These are phyloP conservation scores for Pseudochirops corinnae DNA, from an alignment of 2,797 vertebrate genomes.

Conservation along the genomic window DNA sequence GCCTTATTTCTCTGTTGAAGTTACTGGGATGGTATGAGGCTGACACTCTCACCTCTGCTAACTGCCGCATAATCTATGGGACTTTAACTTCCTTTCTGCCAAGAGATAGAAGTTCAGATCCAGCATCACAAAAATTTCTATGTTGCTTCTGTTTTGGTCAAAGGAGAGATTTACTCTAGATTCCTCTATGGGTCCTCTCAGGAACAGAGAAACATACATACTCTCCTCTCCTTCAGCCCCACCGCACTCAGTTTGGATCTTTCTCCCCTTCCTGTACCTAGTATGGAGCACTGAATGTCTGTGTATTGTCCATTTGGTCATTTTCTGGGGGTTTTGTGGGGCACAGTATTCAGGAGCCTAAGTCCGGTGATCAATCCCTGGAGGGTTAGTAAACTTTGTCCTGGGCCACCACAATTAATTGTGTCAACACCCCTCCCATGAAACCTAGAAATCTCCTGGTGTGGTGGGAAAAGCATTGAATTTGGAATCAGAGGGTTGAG, in stretches of 20 bases:
- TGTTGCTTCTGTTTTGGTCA: background rate
- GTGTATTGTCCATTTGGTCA: background rate
- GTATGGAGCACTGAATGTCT: background rate
- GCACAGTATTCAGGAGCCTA: background rate
- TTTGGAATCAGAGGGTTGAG: background rate
- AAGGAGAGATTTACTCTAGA: background rate
- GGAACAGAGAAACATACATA: background rate
- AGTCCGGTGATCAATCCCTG: background rate
- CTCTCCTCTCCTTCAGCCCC: background rate
- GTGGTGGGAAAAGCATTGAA: too few species aligned
- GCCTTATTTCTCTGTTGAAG: background rate
- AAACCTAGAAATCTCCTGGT: background rate
- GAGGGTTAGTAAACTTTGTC: background rate
- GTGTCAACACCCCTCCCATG: background rate
- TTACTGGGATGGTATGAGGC: background rate
- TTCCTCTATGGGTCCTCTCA: background rate
- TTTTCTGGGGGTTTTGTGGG: background rate
- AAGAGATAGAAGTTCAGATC: background rate
- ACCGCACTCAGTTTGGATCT: background rate
- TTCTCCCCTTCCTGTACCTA: background rate
- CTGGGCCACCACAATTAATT: background rate
- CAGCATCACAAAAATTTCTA: background rate
- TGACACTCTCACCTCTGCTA: background rate
- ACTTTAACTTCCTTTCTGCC: background rate
- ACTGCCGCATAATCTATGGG: background rate